Percentiles rank a stretch among this genome's conserved stretches.
Evolutionary conservation across 2,113 vertebrate species (phyloP).

Genomic region (Epinephelus lanceolatus): DNA sequence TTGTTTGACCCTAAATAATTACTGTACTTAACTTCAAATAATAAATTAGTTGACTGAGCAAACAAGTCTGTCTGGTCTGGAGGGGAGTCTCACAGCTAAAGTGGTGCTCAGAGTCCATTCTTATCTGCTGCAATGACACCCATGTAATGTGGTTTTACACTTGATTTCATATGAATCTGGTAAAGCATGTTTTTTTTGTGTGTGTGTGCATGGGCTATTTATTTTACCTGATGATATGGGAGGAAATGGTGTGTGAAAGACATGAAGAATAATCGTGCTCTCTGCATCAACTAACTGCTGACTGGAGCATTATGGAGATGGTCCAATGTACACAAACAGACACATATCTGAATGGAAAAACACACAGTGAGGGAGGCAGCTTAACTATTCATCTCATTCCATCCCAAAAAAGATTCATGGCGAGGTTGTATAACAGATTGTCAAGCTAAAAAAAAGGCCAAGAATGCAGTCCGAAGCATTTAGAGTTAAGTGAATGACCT

Average conservation of each 20-base stretch:
- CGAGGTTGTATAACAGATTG: background rate
- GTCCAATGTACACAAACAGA: conserved; percentile 45
- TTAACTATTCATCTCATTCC: conserved; percentile 13
- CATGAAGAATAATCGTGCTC: background rate
- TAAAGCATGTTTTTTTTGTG: background rate
- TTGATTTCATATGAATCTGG: background rate
- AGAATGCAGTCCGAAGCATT: background rate
- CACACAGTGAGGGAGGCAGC: background rate
- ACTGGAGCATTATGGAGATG: background rate
- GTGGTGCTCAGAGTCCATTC: background rate
- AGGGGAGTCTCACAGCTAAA: background rate
- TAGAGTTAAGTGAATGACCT: background rate
- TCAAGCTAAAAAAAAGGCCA: background rate
- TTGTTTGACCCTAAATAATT: conserved; percentile 28
- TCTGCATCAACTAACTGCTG: conserved; percentile 1
- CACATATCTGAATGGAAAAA: conserved; percentile 43
- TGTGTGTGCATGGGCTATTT: conserved; percentile 3
- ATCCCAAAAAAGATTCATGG: conserved; percentile 20
- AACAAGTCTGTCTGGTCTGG: conserved; percentile 5
- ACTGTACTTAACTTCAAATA: conserved; percentile 27
- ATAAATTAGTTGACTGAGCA: conserved; percentile 24
- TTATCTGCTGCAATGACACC: background rate
- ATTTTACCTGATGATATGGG: background rate
- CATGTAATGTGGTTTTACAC: background rate
- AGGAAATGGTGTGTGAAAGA: conserved; percentile 16